These are phyloP conservation scores for Stegophylla sp. DNA, from an alignment of 2,888 invertebrate genomes.

Conservation along the genomic window DNA sequence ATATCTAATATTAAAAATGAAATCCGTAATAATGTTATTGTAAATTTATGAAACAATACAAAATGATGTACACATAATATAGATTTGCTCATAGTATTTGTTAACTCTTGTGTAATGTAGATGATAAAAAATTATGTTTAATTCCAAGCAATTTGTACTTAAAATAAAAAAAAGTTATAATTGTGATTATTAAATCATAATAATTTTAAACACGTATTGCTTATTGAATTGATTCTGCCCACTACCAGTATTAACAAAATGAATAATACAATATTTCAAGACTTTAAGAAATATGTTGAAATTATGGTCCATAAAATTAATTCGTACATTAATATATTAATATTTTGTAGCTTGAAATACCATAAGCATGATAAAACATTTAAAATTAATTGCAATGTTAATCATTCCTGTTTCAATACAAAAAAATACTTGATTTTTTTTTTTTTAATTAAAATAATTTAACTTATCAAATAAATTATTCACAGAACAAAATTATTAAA, in stretches of 20 bases:
- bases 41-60: constrained; percentile 49
- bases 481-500: too few relatives aligned
- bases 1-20: constrained; percentile 34
- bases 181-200: constrained; percentile 53
- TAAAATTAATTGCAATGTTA: too few relatives aligned
- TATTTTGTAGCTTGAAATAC: too few relatives aligned
- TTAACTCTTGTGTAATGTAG: constrained; percentile 58
- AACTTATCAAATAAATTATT: too few relatives aligned
- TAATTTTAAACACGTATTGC: constrained; percentile 15
- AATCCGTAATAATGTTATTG: constrained; percentile 49
- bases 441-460: too few relatives aligned
- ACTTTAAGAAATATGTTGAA: too few relatives aligned
- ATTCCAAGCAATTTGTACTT: constrained; percentile 56
- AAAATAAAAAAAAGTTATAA: constrained; percentile 54
- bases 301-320: too few relatives aligned
- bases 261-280: too few relatives aligned
- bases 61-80: constrained; percentile 57
- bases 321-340: too few relatives aligned
- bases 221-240: constrained; percentile 11
- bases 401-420: too few relatives aligned
- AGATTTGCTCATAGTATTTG: constrained; percentile 59
- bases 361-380: too few relatives aligned
- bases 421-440: too few relatives aligned
- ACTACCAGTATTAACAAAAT: neutral
- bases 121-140: constrained; percentile 41